A percentile compares a stretch with the other conserved stretches of the same genome.
Evolutionary conservation across 2,113 vertebrate species (phyloP).

Genomic region (Himantopus leucocephalus): DNA sequence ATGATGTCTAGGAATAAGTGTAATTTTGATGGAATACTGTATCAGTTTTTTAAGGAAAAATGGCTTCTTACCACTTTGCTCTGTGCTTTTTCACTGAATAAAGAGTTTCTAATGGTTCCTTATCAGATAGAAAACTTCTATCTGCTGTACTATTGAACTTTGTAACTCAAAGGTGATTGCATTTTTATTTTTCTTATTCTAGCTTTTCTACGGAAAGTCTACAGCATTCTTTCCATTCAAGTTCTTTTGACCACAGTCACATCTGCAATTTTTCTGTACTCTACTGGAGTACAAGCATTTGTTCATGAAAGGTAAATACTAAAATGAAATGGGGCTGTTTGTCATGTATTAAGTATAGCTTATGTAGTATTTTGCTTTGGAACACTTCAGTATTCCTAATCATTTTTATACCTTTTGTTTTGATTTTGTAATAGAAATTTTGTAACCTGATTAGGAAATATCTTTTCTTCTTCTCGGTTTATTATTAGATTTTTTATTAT

Average conservation of each 20-base stretch:
- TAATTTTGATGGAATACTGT: no score
- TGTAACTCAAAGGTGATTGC: neutral
- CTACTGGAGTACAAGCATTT: slow-evolving; percentile 81
- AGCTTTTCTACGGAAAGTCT: slow-evolving; percentile 95
- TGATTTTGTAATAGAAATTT: neutral
- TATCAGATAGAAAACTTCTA: neutral
- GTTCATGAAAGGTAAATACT: slow-evolving; percentile 85
- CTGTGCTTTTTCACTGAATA: neutral
- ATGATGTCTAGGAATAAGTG: neutral
- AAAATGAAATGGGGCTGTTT: neutral
- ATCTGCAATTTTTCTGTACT: slow-evolving; percentile 85
- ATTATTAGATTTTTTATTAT: neutral
- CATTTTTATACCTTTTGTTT: neutral
- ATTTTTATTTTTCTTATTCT: slow-evolving; percentile 16
- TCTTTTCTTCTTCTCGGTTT: neutral
- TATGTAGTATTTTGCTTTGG: neutral
- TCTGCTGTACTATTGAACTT: neutral
- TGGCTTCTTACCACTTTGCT: neutral
- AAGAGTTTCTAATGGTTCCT: neutral
- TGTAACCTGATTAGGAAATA: neutral
- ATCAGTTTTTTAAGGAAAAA: no score
- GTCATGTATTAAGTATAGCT: neutral
- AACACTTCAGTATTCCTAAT: neutral
- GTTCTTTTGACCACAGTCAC: slow-evolving; percentile 87
- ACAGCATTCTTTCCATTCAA: slow-evolving; percentile 89